phyloP scores from a whole-genome alignment of 92 coral and sea anemone species.

The Diadumene lineata region DNA sequence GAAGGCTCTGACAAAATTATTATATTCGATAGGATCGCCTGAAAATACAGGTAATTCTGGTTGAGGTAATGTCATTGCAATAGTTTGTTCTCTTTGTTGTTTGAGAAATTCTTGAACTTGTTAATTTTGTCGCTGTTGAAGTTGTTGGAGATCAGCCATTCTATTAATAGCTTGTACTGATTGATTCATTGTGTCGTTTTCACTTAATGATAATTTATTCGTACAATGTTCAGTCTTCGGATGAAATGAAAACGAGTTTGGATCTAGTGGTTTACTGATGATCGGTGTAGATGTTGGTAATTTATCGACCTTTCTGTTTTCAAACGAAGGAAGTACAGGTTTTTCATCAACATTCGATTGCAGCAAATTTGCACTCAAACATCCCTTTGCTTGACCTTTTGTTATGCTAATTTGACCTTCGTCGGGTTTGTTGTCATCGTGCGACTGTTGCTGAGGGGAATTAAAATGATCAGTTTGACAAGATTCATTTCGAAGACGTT shows the following conservation, averaged over 20 bases:
- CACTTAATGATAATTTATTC: not conserved
- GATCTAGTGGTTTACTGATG: too few relatives aligned
- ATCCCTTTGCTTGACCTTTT: not conserved
- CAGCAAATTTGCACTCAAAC: not conserved
- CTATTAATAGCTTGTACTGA: not conserved
- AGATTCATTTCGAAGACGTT: not conserved
- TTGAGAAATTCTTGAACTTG: constrained; percentile 5
- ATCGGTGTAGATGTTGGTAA: not conserved
- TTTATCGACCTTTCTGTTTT: not conserved
- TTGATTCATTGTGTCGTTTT: constrained; percentile 1
- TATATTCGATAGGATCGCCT: constrained; percentile 52
- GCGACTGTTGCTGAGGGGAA: constrained; percentile 7
- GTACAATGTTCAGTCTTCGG: not conserved
- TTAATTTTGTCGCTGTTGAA: constrained; percentile 32
- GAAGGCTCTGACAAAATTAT: constrained; percentile 49
- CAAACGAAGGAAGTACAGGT: not conserved
- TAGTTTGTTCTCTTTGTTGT: constrained; percentile 37
- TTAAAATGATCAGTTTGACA: not conserved
- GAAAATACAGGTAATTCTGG: constrained; percentile 46
- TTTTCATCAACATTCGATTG: not conserved
- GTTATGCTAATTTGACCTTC: not conserved
- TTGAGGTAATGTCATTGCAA: constrained; percentile 54
- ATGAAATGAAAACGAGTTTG: not conserved
- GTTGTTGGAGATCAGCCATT: constrained; percentile 9
- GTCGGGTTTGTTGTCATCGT: not conserved